These are phyloP conservation scores for Teleogryllus oceanicus DNA, from an alignment of 2,888 invertebrate species.

Conservation along the genomic window DNA sequence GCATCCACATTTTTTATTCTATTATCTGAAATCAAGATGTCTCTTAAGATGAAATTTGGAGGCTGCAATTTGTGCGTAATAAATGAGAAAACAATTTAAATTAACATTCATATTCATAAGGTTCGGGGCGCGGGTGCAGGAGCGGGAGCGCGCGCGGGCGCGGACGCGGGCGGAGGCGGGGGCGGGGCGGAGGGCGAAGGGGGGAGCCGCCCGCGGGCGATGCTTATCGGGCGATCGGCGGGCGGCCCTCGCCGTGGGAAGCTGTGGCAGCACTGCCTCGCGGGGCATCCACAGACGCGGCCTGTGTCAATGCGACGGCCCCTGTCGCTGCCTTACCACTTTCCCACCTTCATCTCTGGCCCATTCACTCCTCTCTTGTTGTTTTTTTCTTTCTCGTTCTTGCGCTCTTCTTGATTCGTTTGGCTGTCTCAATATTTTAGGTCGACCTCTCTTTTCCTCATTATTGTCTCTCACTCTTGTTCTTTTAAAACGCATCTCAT, in stretches of 20 bases:
- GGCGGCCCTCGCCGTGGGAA: neutral
- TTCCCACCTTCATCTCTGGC: no score
- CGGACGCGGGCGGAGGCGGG: neutral
- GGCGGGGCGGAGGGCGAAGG: neutral
- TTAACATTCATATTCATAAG: constrained; percentile 18
- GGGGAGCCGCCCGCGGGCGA: neutral
- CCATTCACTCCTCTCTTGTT: no score
- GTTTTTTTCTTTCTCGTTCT: no score
- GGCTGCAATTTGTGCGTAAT: constrained; percentile 18
- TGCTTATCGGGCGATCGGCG: constrained; percentile 9
- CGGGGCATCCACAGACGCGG: no score
- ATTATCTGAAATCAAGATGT: constrained; percentile 11
- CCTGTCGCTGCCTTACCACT: no score
- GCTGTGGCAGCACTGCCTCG: neutral
- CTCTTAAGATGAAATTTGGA: constrained; percentile 18
- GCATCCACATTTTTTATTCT: neutral
- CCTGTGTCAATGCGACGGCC: no score
- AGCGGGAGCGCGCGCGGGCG: neutral
- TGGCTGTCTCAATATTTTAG: no score
- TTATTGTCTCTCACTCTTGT: no score
- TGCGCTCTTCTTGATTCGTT: no score
- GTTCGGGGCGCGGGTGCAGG: neutral
- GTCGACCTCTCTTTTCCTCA: no score
- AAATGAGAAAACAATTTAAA: constrained; percentile 18
- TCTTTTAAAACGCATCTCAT: no score